Percentiles rank a stretch among this genome's conserved stretches.
Conservation (phyloP, 2,797 vertebrate genomes). For the Bradypodion pumilum region DNA sequence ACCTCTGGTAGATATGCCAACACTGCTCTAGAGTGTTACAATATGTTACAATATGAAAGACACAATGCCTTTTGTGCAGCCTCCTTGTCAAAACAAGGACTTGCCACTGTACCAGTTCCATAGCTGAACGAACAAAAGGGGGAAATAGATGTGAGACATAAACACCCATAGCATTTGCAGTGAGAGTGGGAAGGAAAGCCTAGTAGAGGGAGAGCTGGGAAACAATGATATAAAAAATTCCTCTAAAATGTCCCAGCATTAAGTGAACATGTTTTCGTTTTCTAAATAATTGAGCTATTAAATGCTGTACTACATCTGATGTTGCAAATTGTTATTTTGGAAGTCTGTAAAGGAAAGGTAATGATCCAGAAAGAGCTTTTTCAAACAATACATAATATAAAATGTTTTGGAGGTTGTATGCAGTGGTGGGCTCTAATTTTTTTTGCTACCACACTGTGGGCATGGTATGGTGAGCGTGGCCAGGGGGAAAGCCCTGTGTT, state of each 20-base stretch:
- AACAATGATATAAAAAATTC: not conserved
- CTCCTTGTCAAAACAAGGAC: not conserved
- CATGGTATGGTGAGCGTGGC: too few relatives aligned
- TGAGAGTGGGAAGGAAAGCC: not conserved
- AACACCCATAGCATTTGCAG: too few relatives aligned
- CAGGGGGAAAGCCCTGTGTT: too few relatives aligned
- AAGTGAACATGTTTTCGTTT: not conserved
- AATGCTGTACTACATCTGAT: fast-evolving
- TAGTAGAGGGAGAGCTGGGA: not conserved
- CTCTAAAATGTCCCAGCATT: not conserved
- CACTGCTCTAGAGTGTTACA: too few relatives aligned
- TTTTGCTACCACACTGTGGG: too few relatives aligned
- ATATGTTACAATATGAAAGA: not conserved
- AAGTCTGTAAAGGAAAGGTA: not conserved
- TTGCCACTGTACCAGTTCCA: not conserved
- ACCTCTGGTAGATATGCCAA: too few relatives aligned
- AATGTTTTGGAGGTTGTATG: not conserved
- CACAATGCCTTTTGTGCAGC: not conserved
- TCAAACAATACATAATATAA: not conserved
- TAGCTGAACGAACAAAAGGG: not conserved
- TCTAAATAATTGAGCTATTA: not conserved
- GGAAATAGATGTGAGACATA: not conserved
- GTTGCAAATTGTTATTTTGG: not conserved
- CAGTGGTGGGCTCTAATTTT: too few relatives aligned
- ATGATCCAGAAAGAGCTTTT: not conserved